Evolutionary conservation across 2,113 vertebrate genomes (phyloP), one percentile per base, ranked within the genome.

Genomic region (Lanius collurio): DNA sequence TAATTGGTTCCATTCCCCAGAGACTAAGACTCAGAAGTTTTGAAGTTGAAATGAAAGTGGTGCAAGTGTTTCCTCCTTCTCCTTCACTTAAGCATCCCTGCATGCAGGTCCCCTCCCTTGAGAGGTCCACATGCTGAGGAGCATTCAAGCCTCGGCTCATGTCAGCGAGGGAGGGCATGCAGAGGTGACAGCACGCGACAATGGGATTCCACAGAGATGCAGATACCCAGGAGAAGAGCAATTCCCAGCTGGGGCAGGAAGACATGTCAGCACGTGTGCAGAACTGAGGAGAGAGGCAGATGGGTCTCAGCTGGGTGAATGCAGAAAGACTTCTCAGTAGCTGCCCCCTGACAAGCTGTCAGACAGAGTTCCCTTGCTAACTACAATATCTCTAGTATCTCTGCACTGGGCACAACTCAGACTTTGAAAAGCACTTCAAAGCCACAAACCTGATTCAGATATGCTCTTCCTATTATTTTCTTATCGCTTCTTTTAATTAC

Each of bases 1-100:
- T 89, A 92, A 87, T 95, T 93, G 86, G 74, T 57, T 89, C 71
- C 10, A 23, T 93, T 93, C 92, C 81, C 83, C 65, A 42, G 89
- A 80, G 74, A 42, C 35, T 42, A 60, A 89, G 57, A 63, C 52
- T 92, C 60, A 52, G 70, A 86, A 62, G n/a, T 75, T 93, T 62
- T 19, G 3, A 87, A 68, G 93, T 55, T 84, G 56, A 94, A 92
- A 84, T 93, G 60, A 89, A 80, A 92, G 21, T 24, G 31, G 42
- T 35, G 30, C 23, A 79, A 65, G 6, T 14, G 28, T 82, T 89
- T 78, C 83, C 87, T 67, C 53, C 26, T 68, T 59, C 62, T 93
- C 35, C 37, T 82, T 77, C 63, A 49, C 9, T 75, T 35, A 9
- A 59, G 23, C 57, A 27, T 49, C 26, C 27, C 42, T 2, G 2